phyloP scores from a whole-genome alignment of 2,797 vertebrate genomes.

The Holocentrus rufus region DNA sequence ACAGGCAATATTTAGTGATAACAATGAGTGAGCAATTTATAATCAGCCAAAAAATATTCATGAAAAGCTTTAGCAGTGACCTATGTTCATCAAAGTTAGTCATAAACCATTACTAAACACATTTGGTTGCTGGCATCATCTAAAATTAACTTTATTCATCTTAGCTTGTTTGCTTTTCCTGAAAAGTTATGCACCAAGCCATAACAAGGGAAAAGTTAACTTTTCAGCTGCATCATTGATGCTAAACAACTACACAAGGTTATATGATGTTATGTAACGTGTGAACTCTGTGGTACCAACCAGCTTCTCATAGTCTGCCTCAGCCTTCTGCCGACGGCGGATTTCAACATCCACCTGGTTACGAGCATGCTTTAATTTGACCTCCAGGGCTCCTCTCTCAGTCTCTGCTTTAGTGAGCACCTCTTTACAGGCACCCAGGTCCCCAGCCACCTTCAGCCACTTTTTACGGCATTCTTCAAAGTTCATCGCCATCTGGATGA shows the following conservation, averaged over 20 bases:
- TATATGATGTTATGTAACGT: neutral
- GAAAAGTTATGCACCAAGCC: neutral
- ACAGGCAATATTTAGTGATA: no score
- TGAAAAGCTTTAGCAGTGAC: neutral
- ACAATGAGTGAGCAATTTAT: no score
- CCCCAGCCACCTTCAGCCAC: conserved; percentile 83
- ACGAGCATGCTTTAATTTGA: conserved; percentile 93
- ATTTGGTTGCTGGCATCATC: neutral
- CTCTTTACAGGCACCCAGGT: conserved; percentile 87
- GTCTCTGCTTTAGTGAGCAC: conserved; percentile 88
- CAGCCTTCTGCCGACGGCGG: conserved; percentile 90
- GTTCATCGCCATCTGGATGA: conserved; percentile 88
- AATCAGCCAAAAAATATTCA: neutral
- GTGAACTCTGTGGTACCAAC: conserved; percentile 70
- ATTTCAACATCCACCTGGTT: conserved; percentile 97
- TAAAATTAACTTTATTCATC: neutral
- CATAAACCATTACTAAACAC: neutral
- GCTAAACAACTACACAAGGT: no score
- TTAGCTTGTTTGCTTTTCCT: neutral
- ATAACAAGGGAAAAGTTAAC: neutral
- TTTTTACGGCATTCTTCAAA: conserved; percentile 90
- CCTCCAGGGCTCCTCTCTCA: conserved; percentile 88
- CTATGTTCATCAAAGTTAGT: neutral
- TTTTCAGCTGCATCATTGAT: neutral
- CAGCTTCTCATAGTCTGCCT: conserved; percentile 90